These are phyloP conservation scores for Centropus bengalensis DNA, from an alignment of 2,113 vertebrate genomes.

Conservation along the genomic window DNA sequence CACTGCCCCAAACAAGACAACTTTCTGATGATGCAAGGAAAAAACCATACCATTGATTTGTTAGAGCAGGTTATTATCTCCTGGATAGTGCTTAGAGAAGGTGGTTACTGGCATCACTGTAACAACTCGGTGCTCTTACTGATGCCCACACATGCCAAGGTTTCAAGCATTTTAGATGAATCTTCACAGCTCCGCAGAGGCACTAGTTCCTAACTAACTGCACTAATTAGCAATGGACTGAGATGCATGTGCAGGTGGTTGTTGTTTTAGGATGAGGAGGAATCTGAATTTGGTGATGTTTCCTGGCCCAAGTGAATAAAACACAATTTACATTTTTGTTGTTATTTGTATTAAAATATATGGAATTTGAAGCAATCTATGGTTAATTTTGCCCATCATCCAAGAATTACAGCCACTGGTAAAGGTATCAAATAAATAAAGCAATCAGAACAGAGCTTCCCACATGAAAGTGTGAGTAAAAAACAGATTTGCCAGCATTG, in stretches of 20 bases:
- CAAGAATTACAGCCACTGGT: not conserved
- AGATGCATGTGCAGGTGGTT: not conserved
- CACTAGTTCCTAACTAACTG: not conserved
- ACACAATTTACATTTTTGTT: not conserved
- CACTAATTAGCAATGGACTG: not conserved
- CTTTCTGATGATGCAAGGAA: not conserved
- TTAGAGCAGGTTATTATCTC: not conserved
- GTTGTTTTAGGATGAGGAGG: not conserved
- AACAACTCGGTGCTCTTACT: not conserved
- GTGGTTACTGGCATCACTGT: not conserved
- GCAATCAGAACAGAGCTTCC: not conserved
- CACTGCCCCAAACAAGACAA: not conserved
- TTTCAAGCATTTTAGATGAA: not conserved
- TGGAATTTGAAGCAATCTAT: not conserved
- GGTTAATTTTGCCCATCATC: not conserved
- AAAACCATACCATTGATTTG: not conserved
- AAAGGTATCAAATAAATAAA: not conserved
- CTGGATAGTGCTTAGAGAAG: not conserved
- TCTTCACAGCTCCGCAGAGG: not conserved
- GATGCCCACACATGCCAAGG: not conserved
- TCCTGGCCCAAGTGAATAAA: not conserved
- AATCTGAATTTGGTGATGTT: not conserved
- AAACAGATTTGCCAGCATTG: not conserved
- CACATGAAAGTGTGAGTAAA: not conserved
- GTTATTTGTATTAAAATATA: not conserved